Evolutionary conservation across 1,140 invertebrate genomes (phyloP).

Genomic region (Andrena cerasifolii): DNA sequence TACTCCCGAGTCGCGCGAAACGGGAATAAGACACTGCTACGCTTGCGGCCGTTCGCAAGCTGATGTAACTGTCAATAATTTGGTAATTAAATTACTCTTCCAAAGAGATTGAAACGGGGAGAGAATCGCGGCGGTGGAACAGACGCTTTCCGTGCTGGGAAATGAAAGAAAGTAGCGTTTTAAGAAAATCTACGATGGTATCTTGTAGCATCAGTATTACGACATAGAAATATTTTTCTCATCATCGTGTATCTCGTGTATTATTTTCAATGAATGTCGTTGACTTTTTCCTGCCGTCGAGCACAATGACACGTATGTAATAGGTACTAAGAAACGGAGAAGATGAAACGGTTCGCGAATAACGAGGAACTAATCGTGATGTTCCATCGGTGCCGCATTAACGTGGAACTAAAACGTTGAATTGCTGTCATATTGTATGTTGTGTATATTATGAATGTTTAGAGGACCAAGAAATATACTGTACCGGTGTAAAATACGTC

Average conservation of each 20-base stretch:
- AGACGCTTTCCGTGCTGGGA: not conserved
- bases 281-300: slow-evolving; percentile 14
- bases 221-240: slow-evolving; percentile 49
- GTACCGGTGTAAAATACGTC: slow-evolving; percentile 55
- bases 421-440: slow-evolving; percentile 68
- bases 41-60: not conserved
- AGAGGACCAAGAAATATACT: slow-evolving; percentile 78
- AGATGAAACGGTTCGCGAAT: not conserved
- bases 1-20: not conserved
- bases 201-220: slow-evolving; percentile 9
- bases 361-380: slow-evolving; percentile 15
- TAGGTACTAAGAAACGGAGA: not conserved
- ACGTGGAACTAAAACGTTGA: slow-evolving; percentile 30
- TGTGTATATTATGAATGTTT: slow-evolving; percentile 78
- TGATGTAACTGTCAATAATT: not conserved
- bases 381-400: slow-evolving; percentile 6
- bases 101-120: not conserved
- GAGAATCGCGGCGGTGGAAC: not conserved
- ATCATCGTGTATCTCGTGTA: slow-evolving; percentile 22
- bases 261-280: slow-evolving; percentile 24
- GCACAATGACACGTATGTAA: not conserved
- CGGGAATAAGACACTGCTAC: not conserved
- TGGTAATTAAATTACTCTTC: not conserved
- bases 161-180: not conserved
- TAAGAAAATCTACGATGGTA: slow-evolving; percentile 11